Conservation (phyloP, 92 coral and sea anemone species). For the Pocillopora grandis region DNA sequence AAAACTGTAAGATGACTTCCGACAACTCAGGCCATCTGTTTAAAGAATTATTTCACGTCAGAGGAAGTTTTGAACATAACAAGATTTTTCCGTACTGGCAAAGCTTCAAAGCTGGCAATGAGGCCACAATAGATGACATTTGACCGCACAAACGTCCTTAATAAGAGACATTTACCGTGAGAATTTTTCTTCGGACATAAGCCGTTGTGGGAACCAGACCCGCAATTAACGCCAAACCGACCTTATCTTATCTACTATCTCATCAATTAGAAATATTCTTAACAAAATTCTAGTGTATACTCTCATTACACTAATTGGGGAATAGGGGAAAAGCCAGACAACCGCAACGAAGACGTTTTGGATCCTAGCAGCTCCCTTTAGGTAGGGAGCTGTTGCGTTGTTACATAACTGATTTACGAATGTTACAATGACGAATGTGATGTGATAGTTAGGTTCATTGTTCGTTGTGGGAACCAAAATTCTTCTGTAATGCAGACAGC, state of each 20-base stretch:
- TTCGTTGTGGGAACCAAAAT: slow-evolving; percentile 24
- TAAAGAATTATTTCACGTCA: slow-evolving; percentile 36
- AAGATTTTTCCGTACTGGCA: slow-evolving; percentile 41
- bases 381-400: background rate
- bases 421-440: slow-evolving; percentile 17
- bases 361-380: background rate
- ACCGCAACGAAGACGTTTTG: slow-evolving; percentile 8
- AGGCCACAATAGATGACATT: slow-evolving; percentile 39
- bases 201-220: slow-evolving; percentile 33
- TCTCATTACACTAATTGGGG: slow-evolving; percentile 37
- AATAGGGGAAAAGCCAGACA: slow-evolving; percentile 27
- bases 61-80: slow-evolving; percentile 36
- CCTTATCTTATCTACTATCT: slow-evolving; percentile 50
- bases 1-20: slow-evolving; percentile 33
- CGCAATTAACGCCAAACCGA: slow-evolving; percentile 34
- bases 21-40: slow-evolving; percentile 31
- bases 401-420: background rate
- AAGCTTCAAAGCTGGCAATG: slow-evolving; percentile 28
- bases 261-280: slow-evolving; percentile 45
- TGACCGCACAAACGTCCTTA: slow-evolving; percentile 35
- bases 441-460: slow-evolving; percentile 14
- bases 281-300: slow-evolving; percentile 41
- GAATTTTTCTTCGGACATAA: slow-evolving; percentile 12
- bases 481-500: background rate
- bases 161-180: slow-evolving; percentile 34